Percentiles rank a stretch among this genome's conserved stretches.
Conservation (phyloP, 92 coral and sea anemone species). For the Virgularia gustaviana region DNA sequence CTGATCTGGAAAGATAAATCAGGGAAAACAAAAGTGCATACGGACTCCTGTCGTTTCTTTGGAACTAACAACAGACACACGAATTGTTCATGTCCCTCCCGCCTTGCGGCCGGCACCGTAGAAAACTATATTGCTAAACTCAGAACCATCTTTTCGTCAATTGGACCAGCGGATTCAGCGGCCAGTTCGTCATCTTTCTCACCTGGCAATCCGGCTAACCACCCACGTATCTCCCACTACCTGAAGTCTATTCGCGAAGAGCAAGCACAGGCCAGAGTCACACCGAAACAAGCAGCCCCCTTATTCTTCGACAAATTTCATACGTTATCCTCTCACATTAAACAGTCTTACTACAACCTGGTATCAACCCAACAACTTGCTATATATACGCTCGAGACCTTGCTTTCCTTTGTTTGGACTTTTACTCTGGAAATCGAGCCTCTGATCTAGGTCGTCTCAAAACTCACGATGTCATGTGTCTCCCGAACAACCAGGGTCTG, state of each 20-base stretch:
- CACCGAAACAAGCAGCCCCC: slow-evolving; percentile 60
- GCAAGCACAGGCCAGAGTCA: slow-evolving; percentile 52
- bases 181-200: background rate
- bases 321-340: slow-evolving; percentile 32
- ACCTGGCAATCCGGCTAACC: slow-evolving; percentile 58
- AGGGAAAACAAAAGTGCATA: slow-evolving; percentile 44
- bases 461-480: slow-evolving; percentile 34
- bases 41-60: slow-evolving; percentile 34
- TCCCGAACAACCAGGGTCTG: slow-evolving; percentile 26
- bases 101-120: slow-evolving; percentile 58
- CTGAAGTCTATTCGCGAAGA: slow-evolving; percentile 49
- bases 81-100: slow-evolving; percentile 54
- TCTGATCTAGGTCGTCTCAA: slow-evolving; percentile 44
- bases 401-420: slow-evolving; percentile 49
- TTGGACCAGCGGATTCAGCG: background rate
- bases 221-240: slow-evolving; percentile 22
- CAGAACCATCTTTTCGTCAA: slow-evolving; percentile 19
- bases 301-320: slow-evolving; percentile 55
- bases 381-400: slow-evolving; percentile 51
- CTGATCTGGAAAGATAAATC: too few species aligned
- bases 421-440: slow-evolving; percentile 50
- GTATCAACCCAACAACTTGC: slow-evolving; percentile 27
- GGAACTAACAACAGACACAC: slow-evolving; percentile 6
- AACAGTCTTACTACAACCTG: slow-evolving; percentile 14
- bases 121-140: slow-evolving; percentile 42